Conservation (phyloP, 2,113 vertebrate genomes). For the Ochotona curzoniae region DNA sequence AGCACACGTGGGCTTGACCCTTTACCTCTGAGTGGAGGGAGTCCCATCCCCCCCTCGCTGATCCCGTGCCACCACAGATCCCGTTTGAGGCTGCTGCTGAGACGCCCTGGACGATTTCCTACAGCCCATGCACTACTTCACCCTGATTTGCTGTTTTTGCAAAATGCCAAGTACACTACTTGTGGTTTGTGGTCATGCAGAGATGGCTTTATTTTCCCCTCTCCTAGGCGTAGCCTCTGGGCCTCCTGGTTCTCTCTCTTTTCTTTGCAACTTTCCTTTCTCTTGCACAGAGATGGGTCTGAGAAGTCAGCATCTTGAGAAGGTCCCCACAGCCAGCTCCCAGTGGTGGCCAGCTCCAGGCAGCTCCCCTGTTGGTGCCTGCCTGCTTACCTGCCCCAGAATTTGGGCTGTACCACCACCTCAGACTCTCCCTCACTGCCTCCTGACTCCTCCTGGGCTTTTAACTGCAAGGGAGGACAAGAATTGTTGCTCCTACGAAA, state of each 20-base stretch:
- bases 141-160: background rate
- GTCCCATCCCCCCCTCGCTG: background rate
- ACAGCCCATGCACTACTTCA: slow-evolving; percentile 10
- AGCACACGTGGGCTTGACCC: no score
- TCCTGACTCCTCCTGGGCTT: background rate
- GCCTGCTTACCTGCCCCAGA: background rate
- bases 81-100: background rate
- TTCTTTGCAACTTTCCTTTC: background rate
- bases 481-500: background rate
- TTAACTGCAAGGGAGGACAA: background rate
- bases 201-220: background rate
- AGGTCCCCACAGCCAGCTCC: background rate
- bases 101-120: background rate
- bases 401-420: background rate
- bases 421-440: background rate
- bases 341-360: no score
- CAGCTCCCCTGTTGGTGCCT: no score
- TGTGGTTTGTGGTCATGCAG: background rate
- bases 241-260: background rate
- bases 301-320: background rate
- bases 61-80: background rate
- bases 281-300: background rate
- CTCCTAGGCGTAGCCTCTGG: background rate
- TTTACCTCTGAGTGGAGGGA: background rate
- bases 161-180: background rate